Evolutionary conservation across 2,797 vertebrate species (phyloP), one percentile per base, ranked within the genome.

Genomic region (Rousettus madagascariensis): DNA sequence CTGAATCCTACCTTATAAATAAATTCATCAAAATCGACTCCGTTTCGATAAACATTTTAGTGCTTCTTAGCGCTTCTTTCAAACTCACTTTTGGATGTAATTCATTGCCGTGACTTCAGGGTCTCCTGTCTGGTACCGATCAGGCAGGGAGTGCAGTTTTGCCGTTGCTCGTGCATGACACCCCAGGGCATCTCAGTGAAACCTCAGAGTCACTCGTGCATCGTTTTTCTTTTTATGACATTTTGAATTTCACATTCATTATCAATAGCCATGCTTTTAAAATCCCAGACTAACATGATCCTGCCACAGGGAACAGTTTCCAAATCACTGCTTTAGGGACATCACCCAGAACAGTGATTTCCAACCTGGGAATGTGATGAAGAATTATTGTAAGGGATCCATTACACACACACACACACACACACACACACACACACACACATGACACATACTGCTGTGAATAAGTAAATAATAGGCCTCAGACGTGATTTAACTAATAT

Each of bases 1-100:
- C 30, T 66, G 49, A 41, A 85, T 75, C 72, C 51, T 61, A 8
- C 24, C 17, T 86, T 80, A 75, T 28, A 51, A 53, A 79, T 43
- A 53, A 75, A 59, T 38, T 17, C 28, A 30, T 57, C 28, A 83
- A 57, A 86, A 43, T 83, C 77, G 55, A 83, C 46, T 28, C 55
- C 71, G 12, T 83, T 71, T 87, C 24, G 15, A 55, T 84, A 88
- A 96, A 57, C 57, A 86, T 63, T 85, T 36, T 74, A 68, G 13
- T 49, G 28, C 30, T 72, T 80, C 61, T 57, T 65, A 80, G 26
- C 66, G 33, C 53, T 63, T 75, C 43, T 83, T 86, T 84, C 46
- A 65, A 71, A 28, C 26, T 78, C 1, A 10, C 87, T 83, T 77
- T 79, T 49, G 49, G 49, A 49, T 5, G 49, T 5, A 49, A 49